phyloP scores from a whole-genome alignment of 2,113 vertebrate genomes.

The Rhinogobius similis region DNA sequence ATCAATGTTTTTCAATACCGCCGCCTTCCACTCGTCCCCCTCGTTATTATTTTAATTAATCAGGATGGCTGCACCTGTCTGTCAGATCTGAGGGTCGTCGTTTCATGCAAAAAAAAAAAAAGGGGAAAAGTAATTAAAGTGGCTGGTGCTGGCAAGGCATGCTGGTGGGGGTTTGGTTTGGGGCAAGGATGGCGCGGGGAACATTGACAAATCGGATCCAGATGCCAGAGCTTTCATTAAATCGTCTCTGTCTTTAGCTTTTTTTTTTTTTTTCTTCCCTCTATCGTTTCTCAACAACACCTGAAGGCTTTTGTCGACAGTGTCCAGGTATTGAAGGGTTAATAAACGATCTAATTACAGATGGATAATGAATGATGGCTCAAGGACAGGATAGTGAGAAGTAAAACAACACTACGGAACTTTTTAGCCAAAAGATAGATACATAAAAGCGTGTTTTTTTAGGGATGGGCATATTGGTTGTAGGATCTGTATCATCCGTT shows the following conservation, averaged over 20 bases:
- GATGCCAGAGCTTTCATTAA: conserved; percentile 75
- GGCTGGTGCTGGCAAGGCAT: conserved; percentile 68
- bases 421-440: too few species aligned
- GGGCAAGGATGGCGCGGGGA: conserved; percentile 60
- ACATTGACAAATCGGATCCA: conserved; percentile 70
- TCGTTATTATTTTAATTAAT: conserved; percentile 79
- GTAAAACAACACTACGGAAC: conserved; percentile 14
- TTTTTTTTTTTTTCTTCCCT: conserved; percentile 11
- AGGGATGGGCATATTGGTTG: too few species aligned
- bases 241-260: conserved; percentile 22
- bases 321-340: conserved; percentile 66
- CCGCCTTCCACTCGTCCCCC: conserved; percentile 32
- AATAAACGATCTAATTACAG: conserved; percentile 64
- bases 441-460: too few species aligned
- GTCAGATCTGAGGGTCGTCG: conserved; percentile 61
- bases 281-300: conserved; percentile 34
- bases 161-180: conserved; percentile 72
- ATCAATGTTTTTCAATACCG: conserved; percentile 64
- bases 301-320: conserved; percentile 59
- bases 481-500: too few species aligned
- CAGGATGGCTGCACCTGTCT: conserved; percentile 75
- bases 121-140: conserved; percentile 72
- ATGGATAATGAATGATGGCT: conserved; percentile 61
- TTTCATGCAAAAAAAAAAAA: conserved; percentile 44
- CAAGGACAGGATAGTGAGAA: conserved; percentile 58